phyloP scores from a whole-genome alignment of 2,113 vertebrate species.

The Macrotis lagotis region DNA sequence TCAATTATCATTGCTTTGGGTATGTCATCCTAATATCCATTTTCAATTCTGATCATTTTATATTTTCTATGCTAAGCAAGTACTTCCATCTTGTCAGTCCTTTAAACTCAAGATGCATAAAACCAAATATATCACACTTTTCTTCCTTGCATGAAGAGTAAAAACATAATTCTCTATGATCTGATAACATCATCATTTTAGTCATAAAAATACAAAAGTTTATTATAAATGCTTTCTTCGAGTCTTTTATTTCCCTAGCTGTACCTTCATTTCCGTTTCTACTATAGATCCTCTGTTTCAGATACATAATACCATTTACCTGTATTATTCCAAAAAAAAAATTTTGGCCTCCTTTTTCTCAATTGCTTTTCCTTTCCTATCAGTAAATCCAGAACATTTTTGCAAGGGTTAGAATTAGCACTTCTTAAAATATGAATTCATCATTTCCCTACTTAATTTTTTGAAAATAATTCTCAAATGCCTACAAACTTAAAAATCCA shows the following conservation, averaged over 20 bases:
- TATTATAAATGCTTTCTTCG: neutral
- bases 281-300: neutral
- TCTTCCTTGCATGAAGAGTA: neutral
- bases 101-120: neutral
- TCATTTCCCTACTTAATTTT: neutral
- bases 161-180: neutral
- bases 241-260: neutral
- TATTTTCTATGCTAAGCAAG: neutral
- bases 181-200: neutral
- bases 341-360: neutral
- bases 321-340: neutral
- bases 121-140: neutral
- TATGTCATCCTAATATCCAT: neutral
- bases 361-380: neutral
- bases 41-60: neutral
- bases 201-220: neutral
- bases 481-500: neutral
- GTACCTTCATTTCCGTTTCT: neutral
- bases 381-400: neutral
- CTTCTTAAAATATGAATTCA: neutral
- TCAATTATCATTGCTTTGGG: neutral
- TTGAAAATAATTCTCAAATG: neutral
- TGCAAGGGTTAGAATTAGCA: neutral
- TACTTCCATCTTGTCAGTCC: neutral
- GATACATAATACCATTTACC: neutral